Conservation (phyloP, 2,888 invertebrate genomes). For the Sesamia inferens region DNA sequence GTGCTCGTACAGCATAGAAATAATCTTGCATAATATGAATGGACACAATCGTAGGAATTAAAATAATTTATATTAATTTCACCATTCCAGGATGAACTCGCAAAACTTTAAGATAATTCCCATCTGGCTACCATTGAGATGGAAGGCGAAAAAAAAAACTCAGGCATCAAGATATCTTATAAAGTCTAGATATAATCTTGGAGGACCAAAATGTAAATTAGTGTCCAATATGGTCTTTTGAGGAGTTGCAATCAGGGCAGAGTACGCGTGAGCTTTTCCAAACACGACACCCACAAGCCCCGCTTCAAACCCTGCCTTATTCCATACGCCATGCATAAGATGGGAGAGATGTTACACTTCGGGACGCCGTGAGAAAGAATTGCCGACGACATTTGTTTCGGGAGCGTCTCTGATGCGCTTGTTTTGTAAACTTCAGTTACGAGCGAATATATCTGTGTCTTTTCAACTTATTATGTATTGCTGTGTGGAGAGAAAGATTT, state of each 20-base stretch:
- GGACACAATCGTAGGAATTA: neutral
- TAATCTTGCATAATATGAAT: neutral
- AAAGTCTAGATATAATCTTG: neutral
- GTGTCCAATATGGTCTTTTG: neutral
- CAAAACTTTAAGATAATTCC: neutral
- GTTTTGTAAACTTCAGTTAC: conserved; percentile 74
- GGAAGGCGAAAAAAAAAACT: neutral
- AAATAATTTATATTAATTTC: neutral
- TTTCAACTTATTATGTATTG: conserved; percentile 51
- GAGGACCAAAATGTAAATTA: neutral
- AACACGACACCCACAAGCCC: neutral
- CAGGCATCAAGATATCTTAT: neutral
- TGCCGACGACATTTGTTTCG: conserved; percentile 84
- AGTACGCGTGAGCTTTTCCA: neutral
- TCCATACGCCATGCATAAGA: conserved; percentile 71
- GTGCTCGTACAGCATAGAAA: neutral
- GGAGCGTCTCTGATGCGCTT: conserved; percentile 78
- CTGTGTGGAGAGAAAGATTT: conserved; percentile 22
- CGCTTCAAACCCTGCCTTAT: conserved; percentile 43
- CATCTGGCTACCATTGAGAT: neutral
- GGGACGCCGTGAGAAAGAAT: conserved; percentile 84
- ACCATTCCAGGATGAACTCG: neutral
- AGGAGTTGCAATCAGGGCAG: neutral
- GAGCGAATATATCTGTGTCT: conserved; percentile 51
- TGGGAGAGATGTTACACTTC: conserved; percentile 79